These are phyloP conservation scores for Phoxinus phoxinus DNA, from an alignment of 2,113 vertebrate species.

Conservation along the genomic window DNA sequence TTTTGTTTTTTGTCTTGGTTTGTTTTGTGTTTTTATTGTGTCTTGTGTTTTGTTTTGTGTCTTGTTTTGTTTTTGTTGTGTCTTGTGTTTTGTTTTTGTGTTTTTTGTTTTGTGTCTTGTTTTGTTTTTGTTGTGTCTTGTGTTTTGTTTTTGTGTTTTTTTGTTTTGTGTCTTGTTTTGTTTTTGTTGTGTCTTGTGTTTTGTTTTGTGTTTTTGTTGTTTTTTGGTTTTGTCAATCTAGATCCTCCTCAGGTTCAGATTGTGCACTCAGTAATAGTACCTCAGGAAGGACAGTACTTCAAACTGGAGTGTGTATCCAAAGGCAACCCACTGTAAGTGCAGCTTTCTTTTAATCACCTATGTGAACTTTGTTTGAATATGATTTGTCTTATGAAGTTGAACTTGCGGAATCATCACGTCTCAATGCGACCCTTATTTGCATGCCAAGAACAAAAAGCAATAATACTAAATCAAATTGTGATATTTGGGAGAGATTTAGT, in stretches of 20 bases:
- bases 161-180: not conserved
- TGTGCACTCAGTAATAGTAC: conserved; percentile 86
- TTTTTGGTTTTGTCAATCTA: conserved; percentile 55
- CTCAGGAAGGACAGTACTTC: conserved; percentile 95
- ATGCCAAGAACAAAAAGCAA: conserved; percentile 29
- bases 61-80: not conserved
- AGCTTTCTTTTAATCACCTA: not conserved
- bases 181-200: not conserved
- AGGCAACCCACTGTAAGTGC: conserved; percentile 97
- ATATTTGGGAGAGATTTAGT: conserved; percentile 55
- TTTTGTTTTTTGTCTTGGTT: not conserved
- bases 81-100: not conserved
- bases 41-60: too few relatives aligned
- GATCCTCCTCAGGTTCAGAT: conserved; percentile 91
- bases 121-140: not conserved
- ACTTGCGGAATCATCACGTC: conserved; percentile 19
- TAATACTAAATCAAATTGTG: conserved; percentile 52
- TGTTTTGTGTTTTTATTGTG: too few relatives aligned
- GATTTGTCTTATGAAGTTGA: conserved; percentile 13
- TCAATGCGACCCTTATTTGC: conserved; percentile 19
- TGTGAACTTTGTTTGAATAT: not conserved
- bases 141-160: not conserved
- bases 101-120: too few relatives aligned
- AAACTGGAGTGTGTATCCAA: conserved; percentile 95
- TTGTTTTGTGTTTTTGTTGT: conserved; percentile 6